phyloP scores from a whole-genome alignment of 2,888 invertebrate genomes.

The Anaspis maculata region DNA sequence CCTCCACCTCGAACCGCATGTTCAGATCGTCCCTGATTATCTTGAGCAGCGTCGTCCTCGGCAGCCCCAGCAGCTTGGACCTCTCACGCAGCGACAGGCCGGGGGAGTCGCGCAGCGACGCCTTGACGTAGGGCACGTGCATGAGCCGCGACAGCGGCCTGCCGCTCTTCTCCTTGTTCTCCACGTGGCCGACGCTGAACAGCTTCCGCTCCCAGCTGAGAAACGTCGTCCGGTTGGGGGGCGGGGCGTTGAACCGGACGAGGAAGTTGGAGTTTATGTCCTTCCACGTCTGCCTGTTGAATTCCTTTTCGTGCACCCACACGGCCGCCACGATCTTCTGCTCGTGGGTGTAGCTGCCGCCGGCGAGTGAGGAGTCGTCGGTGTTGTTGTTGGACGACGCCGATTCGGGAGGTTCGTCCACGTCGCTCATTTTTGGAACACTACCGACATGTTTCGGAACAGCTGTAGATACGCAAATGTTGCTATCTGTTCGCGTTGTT shows the following conservation, averaged over 20 bases:
- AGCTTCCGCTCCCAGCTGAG: constrained; percentile 21
- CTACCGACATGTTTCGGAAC: neutral
- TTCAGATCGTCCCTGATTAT: constrained; percentile 38
- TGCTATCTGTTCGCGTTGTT: too few species aligned
- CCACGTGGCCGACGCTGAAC: constrained; percentile 35
- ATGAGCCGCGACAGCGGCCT: constrained; percentile 34
- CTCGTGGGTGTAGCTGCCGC: constrained; percentile 38
- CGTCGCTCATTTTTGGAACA: neutral
- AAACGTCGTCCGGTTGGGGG: constrained; percentile 33
- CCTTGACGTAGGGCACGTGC: constrained; percentile 37
- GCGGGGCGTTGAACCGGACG: constrained; percentile 38
- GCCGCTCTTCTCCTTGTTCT: constrained; percentile 41
- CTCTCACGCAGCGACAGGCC: constrained; percentile 41
- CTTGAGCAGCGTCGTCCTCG: constrained; percentile 40
- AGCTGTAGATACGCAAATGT: neutral
- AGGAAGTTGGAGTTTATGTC: constrained; percentile 42
- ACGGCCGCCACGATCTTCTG: constrained; percentile 44
- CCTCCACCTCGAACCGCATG: constrained; percentile 30
- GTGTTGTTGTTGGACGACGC: neutral
- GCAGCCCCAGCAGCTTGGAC: constrained; percentile 37
- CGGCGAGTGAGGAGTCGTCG: neutral
- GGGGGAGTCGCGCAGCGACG: constrained; percentile 37
- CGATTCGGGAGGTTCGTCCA: neutral
- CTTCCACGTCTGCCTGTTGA: constrained; percentile 34
- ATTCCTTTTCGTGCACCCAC: constrained; percentile 45